Conservation (phyloP, 1,140 invertebrate species). For the Trichonephila clavipes region DNA sequence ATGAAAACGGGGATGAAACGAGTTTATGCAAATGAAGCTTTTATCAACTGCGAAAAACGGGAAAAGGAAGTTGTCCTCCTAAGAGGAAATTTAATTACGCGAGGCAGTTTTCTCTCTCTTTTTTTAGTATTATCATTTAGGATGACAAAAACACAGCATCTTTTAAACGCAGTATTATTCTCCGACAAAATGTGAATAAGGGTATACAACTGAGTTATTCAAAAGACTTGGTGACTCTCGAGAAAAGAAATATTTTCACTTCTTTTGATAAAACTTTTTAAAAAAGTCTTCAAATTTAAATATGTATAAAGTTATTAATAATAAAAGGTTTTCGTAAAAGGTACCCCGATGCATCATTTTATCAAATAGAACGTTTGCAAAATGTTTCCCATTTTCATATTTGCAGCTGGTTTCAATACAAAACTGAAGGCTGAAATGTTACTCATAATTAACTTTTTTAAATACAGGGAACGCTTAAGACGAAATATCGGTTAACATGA, state of each 20-base stretch:
- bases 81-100: constrained; percentile 11
- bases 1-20: neutral
- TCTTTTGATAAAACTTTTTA: neutral
- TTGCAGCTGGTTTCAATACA: no score
- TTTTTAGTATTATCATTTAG: neutral
- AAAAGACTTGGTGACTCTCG: neutral
- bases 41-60: neutral
- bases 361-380: no score
- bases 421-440: no score
- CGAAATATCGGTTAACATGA: no score
- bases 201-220: neutral
- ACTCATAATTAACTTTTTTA: no score
- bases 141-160: neutral
- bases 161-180: neutral
- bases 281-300: neutral
- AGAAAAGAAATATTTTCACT: neutral
- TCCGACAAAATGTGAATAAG: neutral
- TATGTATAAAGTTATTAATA: neutral
- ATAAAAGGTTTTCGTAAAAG: neutral
- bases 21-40: neutral
- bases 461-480: no score
- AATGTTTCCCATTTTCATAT: no score
- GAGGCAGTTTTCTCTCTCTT: neutral
- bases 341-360: neutral
- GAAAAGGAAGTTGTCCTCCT: neutral